phyloP scores from a whole-genome alignment of 2,797 vertebrate genomes.

The Garrulus glandarius region DNA sequence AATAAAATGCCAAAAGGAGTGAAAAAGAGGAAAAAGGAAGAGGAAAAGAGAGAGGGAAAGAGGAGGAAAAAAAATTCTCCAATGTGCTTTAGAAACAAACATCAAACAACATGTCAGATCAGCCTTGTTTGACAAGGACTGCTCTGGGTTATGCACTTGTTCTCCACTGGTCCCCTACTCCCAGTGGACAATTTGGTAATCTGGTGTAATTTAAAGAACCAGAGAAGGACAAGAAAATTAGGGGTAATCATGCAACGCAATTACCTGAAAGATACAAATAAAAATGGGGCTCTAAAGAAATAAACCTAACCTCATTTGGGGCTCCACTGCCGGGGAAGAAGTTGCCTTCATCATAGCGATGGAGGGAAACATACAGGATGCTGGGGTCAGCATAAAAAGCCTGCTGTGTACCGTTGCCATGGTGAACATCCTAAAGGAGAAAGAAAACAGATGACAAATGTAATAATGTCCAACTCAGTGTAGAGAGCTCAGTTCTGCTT shows the following conservation, averaged over 20 bases:
- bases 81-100: slow-evolving; percentile 77
- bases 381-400: slow-evolving; percentile 89
- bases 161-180: slow-evolving; percentile 70
- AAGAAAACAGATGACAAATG: slow-evolving; percentile 92
- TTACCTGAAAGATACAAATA: slow-evolving; percentile 82
- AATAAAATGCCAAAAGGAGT: slow-evolving; percentile 46
- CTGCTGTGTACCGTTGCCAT: slow-evolving; percentile 91
- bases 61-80: slow-evolving; percentile 54
- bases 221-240: slow-evolving; percentile 86
- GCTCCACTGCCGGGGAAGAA: slow-evolving; percentile 88
- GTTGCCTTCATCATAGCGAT: slow-evolving; percentile 92
- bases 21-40: background rate
- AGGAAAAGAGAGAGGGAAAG: background rate
- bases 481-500: slow-evolving; percentile 76
- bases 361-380: slow-evolving; percentile 92
- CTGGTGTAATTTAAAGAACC: slow-evolving; percentile 84
- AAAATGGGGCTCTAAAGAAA: slow-evolving; percentile 87
- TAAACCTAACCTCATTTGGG: slow-evolving; percentile 95
- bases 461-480: slow-evolving; percentile 83
- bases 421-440: slow-evolving; percentile 90
- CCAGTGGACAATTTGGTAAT: slow-evolving; percentile 84
- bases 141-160: slow-evolving; percentile 79
- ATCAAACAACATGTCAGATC: slow-evolving; percentile 81
- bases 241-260: slow-evolving; percentile 85
- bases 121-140: slow-evolving; percentile 75